Conservation (phyloP, 2,797 vertebrate species). For the Eulemur mongoz region DNA sequence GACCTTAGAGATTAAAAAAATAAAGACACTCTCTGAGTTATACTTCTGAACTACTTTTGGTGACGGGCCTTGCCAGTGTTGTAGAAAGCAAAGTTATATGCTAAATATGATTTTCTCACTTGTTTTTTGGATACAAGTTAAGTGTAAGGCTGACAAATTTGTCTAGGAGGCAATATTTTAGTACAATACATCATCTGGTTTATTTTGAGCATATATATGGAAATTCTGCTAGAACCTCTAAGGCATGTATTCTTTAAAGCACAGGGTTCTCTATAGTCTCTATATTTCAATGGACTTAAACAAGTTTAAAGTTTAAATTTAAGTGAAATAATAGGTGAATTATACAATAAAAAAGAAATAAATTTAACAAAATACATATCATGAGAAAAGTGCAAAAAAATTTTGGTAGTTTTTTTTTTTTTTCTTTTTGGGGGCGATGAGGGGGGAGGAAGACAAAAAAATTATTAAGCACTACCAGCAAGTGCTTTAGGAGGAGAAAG, state of each 20-base stretch:
- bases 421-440: not conserved
- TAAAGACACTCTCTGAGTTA: not conserved
- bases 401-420: not conserved
- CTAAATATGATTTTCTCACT: not conserved
- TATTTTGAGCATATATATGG: not conserved
- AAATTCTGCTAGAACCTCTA: not conserved
- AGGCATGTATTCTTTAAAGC: not conserved
- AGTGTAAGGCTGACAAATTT: not conserved
- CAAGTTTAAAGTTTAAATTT: not conserved
- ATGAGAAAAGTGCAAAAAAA: not conserved
- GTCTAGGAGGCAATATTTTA: not conserved
- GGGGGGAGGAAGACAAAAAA: not conserved
- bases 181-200: not conserved
- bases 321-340: not conserved
- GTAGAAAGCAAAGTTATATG: not conserved
- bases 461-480: not conserved
- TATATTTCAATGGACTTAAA: not conserved
- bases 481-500: not conserved
- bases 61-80: not conserved
- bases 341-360: not conserved
- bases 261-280: not conserved
- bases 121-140: not conserved
- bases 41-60: not conserved
- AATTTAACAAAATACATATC: not conserved
- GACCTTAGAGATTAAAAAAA: not conserved